Conservation (phyloP, 2,797 vertebrate species). For the Melanogrammus aeglefinus region DNA sequence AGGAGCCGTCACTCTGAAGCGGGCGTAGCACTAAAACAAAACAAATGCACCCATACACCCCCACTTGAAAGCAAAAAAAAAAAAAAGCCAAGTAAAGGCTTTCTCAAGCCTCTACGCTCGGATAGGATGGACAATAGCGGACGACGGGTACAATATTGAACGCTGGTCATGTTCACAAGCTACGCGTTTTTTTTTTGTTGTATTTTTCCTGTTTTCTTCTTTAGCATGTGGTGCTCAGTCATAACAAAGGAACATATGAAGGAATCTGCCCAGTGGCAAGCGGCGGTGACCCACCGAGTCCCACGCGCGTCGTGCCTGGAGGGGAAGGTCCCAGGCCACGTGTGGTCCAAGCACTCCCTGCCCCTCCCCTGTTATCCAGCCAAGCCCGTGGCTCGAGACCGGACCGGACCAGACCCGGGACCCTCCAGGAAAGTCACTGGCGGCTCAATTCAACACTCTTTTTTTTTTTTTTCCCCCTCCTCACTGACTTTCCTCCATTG, state of each 20-base stretch:
- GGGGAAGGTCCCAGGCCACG: not conserved
- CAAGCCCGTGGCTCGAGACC: not conserved
- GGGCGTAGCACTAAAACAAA: not conserved
- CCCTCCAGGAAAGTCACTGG: constrained; percentile 2
- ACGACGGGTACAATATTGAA: not conserved
- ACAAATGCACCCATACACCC: not conserved
- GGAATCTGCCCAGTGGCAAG: not conserved
- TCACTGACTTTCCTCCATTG: not conserved
- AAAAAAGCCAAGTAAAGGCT: not conserved
- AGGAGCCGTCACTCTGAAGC: not conserved
- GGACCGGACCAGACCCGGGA: not conserved
- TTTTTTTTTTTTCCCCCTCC: not conserved
- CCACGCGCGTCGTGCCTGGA: not conserved
- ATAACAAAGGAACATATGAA: not conserved
- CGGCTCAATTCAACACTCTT: not conserved
- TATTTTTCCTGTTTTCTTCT: not conserved
- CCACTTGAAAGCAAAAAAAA: not conserved
- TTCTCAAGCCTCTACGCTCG: not conserved
- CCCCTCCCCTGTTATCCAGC: not conserved
- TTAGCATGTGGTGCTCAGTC: not conserved
- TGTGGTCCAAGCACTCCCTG: not conserved
- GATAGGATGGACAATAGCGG: not conserved
- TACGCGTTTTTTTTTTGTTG: not conserved
- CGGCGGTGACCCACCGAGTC: not conserved
- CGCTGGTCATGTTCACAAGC: constrained; percentile 1